Percentiles rank a stretch among this genome's conserved stretches.
Conservation (phyloP, 2,113 vertebrate genomes). For the Callipepla californica region DNA sequence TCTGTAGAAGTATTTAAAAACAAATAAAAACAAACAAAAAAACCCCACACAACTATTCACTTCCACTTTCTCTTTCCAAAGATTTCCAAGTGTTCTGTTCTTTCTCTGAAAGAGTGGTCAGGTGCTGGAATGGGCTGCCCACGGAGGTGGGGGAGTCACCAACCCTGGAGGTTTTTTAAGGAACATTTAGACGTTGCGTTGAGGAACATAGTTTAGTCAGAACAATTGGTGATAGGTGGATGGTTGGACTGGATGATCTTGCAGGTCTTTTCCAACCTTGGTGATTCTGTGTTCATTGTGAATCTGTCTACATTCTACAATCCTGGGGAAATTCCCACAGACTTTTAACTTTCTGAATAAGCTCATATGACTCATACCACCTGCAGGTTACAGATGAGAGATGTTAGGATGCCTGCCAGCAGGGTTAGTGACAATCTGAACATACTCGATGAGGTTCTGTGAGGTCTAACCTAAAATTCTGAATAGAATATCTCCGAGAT, state of each 20-base stretch:
- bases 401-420: background rate
- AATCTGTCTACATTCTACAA: background rate
- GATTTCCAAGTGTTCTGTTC: background rate
- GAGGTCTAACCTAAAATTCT: background rate
- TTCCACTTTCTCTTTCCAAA: background rate
- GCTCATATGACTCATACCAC: background rate
- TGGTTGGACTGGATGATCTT: no score
- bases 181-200: no score
- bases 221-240: no score
- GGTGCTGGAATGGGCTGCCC: no score
- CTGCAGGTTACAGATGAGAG: background rate
- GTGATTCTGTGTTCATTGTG: background rate
- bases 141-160: no score
- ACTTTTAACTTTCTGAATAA: background rate
- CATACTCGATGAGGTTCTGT: background rate
- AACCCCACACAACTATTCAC: background rate
- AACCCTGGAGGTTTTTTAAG: no score
- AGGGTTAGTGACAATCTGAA: background rate
- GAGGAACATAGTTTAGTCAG: no score
- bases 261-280: no score
- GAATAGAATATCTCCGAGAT: background rate
- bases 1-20: background rate
- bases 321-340: conserved; percentile 4
- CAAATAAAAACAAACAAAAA: background rate
- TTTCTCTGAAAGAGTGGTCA: no score